Evolutionary conservation across 2,113 vertebrate genomes (phyloP).

Genomic region (human): DNA sequence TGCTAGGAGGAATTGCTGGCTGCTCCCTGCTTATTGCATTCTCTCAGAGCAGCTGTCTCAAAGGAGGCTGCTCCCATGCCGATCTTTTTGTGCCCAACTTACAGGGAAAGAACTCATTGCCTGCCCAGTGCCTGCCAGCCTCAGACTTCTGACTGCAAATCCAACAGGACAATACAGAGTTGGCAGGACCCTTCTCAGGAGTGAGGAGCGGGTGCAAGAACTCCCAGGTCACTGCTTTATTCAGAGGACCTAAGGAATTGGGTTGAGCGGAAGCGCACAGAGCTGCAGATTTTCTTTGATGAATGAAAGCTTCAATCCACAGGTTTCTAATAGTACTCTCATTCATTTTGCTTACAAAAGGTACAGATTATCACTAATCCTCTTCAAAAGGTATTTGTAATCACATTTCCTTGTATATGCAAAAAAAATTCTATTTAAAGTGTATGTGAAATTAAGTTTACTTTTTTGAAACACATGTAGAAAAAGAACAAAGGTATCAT

Average conservation of each 20-base stretch:
- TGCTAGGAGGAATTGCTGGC: slow-evolving; percentile 61
- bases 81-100: slow-evolving; percentile 69
- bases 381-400: background rate
- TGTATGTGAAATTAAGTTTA: background rate
- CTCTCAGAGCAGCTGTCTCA: slow-evolving; percentile 39
- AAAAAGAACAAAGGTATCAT: background rate
- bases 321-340: background rate
- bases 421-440: background rate
- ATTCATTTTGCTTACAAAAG: background rate
- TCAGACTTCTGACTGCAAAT: slow-evolving; percentile 58
- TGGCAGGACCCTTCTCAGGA: slow-evolving; percentile 57
- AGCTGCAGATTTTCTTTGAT: background rate
- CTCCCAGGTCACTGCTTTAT: slow-evolving; percentile 50
- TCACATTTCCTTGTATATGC: background rate
- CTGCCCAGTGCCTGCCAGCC: slow-evolving; percentile 61
- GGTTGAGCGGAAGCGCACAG: background rate
- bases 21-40: background rate
- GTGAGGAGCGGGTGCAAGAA: background rate
- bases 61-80: slow-evolving; percentile 54
- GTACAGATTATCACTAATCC: background rate
- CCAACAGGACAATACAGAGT: slow-evolving; percentile 39
- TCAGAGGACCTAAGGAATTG: background rate
- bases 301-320: background rate
- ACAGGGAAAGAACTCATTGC: slow-evolving; percentile 63
- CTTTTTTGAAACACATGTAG: background rate